These are phyloP conservation scores for Sesia bembeciformis DNA, from an alignment of 2,888 invertebrate genomes.

Conservation along the genomic window DNA sequence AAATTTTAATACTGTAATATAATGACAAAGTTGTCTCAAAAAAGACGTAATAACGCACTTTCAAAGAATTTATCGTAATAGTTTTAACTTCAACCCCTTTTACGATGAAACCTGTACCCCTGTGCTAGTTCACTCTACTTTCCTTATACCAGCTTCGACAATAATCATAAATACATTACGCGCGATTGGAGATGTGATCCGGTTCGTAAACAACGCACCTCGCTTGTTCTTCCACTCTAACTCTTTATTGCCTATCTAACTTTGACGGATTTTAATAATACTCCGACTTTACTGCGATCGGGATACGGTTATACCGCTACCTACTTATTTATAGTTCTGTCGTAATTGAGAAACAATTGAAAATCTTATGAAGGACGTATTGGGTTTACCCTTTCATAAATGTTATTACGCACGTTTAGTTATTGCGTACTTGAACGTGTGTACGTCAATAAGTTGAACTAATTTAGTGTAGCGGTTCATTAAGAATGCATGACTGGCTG, in stretches of 20 bases:
- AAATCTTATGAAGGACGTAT: background rate
- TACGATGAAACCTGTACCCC: no score
- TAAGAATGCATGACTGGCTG: no score
- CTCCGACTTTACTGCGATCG: constrained; percentile 18
- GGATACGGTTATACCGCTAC: constrained; percentile 5
- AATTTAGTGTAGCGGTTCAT: no score
- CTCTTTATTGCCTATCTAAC: constrained; percentile 69
- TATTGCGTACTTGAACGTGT: no score
- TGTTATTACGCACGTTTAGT: no score
- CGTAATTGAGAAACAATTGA: background rate
- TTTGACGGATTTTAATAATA: constrained; percentile 61
- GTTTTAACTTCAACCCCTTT: no score
- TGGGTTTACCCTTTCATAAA: no score
- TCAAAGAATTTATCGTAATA: no score
- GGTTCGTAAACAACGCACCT: constrained; percentile 60
- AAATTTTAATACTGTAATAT: no score
- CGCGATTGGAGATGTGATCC: constrained; percentile 62
- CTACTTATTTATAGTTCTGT: background rate
- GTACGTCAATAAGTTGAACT: no score
- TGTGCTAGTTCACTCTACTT: background rate
- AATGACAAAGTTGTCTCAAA: no score
- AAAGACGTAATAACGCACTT: no score
- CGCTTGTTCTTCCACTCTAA: constrained; percentile 33
- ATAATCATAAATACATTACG: constrained; percentile 75
- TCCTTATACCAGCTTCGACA: constrained; percentile 38